These are phyloP conservation scores for Chrysochloris asiatica DNA, from an alignment of 2,113 vertebrate genomes.

Conservation along the genomic window DNA sequence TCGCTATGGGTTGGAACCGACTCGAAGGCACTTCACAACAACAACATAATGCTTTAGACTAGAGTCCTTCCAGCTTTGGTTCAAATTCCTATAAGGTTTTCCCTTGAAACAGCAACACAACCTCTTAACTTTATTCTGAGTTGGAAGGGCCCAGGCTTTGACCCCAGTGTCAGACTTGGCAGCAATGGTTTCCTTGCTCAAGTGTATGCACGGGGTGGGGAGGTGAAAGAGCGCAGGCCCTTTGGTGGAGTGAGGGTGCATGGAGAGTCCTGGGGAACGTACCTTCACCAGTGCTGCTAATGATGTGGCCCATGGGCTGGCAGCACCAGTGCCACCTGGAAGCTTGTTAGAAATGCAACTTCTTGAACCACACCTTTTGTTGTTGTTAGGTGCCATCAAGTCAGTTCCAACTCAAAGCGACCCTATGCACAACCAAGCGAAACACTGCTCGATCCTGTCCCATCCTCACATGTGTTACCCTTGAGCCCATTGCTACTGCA, in stretches of 20 bases:
- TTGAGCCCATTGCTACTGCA: no score
- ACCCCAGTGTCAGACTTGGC: neutral
- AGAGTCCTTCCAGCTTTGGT: neutral
- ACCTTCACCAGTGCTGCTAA: no score
- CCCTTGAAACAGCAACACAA: neutral
- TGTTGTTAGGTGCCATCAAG: no score
- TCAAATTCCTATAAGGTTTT: neutral
- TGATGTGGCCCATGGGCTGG: neutral
- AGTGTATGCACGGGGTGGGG: neutral
- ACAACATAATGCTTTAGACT: no score
- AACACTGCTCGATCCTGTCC: no score
- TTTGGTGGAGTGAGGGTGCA: no score
- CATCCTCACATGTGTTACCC: no score
- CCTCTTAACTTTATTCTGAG: conserved; percentile 10
- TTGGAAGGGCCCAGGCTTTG: neutral
- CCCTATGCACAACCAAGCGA: no score
- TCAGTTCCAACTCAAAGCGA: no score
- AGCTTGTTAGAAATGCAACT: neutral
- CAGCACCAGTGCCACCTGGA: neutral
- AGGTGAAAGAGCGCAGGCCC: neutral
- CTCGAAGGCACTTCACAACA: no score
- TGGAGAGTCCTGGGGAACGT: rapidly evolving
- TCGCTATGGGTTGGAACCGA: no score
- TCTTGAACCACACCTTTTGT: neutral
- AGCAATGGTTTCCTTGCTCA: neutral